Evolutionary conservation across 2,797 vertebrate genomes (phyloP).

Genomic region (Hippocampus kuda): DNA sequence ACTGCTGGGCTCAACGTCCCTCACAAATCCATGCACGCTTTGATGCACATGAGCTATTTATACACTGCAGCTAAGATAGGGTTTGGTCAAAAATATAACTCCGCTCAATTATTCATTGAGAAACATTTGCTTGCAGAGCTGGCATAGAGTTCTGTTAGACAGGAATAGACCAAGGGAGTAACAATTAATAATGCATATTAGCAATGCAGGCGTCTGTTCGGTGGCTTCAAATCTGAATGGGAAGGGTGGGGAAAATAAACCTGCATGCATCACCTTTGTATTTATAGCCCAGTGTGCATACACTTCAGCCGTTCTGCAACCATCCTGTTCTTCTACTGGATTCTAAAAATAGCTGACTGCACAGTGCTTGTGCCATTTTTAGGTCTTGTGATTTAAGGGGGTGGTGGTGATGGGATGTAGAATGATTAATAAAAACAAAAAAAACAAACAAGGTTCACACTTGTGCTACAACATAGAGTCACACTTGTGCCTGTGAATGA

Average conservation of each 20-base stretch:
- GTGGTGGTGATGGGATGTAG: background rate
- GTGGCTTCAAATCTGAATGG: slow-evolving; percentile 12
- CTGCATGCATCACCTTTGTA: slow-evolving; percentile 37
- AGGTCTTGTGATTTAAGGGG: slow-evolving; percentile 37
- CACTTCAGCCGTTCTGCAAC: slow-evolving; percentile 49
- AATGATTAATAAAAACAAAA: background rate
- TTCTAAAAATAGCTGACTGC: slow-evolving; percentile 55
- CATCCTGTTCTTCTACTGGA: slow-evolving; percentile 51
- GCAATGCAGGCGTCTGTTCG: slow-evolving; percentile 34
- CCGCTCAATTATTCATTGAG: slow-evolving; percentile 67
- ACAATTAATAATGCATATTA: slow-evolving; percentile 46
- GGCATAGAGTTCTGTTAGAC: slow-evolving; percentile 29
- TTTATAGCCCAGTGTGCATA: slow-evolving; percentile 49
- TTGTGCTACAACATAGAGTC: slow-evolving; percentile 16
- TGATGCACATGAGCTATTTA: slow-evolving; percentile 65
- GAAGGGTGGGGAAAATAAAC: slow-evolving; percentile 14
- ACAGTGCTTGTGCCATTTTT: slow-evolving; percentile 49
- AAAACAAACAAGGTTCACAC: slow-evolving; percentile 27
- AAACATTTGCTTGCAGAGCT: slow-evolving; percentile 56
- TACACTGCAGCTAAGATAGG: slow-evolving; percentile 55
- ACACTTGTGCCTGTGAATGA: slow-evolving; percentile 28
- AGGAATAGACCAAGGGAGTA: slow-evolving; percentile 41
- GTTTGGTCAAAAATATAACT: slow-evolving; percentile 52
- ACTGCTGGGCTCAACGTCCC: slow-evolving; percentile 52
- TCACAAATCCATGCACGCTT: slow-evolving; percentile 59